Base-by-base conservation (phyloP, 2,797 vertebrate genomes). In the Cossypha caffra region DNA sequence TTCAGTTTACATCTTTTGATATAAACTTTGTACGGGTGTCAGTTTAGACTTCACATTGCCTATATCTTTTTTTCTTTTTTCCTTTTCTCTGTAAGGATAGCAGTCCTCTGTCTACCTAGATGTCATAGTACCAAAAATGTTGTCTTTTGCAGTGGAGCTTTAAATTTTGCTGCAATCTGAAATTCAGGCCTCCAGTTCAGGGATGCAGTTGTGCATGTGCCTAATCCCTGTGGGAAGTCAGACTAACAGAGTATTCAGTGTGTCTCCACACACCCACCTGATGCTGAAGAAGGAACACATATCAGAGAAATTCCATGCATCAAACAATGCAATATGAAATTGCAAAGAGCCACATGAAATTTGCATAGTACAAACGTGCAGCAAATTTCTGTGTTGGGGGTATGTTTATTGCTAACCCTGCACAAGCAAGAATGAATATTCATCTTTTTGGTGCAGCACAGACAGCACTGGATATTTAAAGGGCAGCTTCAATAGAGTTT, bases 1-100 rank as follows among this genome's bases (percentile, higher is more conserved):
- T 80, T 88, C 74, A 61, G 42, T 95, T 93, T 91, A 54, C 61
- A 37, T 86, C 57, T 87, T 94, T 82, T 94, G 88, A 67, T 91
- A 80, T 12, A 68, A 89, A 89, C 72, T 89, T 87, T 72, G 74
- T 69, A 50, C 0, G 1, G 25, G 5, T 89, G 78, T 82, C 1
- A 7, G 19, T 91, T 93, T 51, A 72, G 31, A n/a, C 42, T 91
- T 85, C 61, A 19, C 15, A 3, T 77, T 42, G 52, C 57, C 37
- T 57, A 6, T 42, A 16, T 55, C 3, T 35, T 26, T 45, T 28
- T 55, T 20, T 55, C 42, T 23, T 45, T 12, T 64, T 35, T 14
- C 31, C 29, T 42, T 29, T 79, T 45, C 63, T 55, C 59, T 80
- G 17, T 40, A 50, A 71, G 40, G 45, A 24, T n/a, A 76, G 7